These are phyloP conservation scores for Dasysyrphus albostriatus DNA, from an alignment of 2,888 invertebrate genomes.

Conservation along the genomic window DNA sequence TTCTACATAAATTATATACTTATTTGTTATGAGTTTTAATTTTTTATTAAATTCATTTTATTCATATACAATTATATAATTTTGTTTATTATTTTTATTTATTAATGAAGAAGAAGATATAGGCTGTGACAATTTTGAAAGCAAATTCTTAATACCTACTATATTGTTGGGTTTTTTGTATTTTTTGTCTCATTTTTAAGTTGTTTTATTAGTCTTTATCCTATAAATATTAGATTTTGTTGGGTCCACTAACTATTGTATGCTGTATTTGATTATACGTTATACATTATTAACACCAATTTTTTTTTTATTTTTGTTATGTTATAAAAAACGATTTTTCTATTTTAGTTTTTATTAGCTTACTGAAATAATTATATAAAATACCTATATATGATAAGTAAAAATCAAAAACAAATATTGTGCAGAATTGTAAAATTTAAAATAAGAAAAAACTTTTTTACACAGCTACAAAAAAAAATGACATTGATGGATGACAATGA, in stretches of 20 bases:
- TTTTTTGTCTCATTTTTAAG: neutral
- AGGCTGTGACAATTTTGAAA: slow-evolving; percentile 61
- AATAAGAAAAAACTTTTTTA: neutral
- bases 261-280: slow-evolving; percentile 53
- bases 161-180: slow-evolving; percentile 7
- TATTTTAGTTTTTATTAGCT: slow-evolving; percentile 19
- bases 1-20: neutral
- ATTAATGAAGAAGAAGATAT: slow-evolving; percentile 42
- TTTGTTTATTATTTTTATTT: neutral
- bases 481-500: slow-evolving; percentile 17
- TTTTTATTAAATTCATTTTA: neutral
- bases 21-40: slow-evolving; percentile 16
- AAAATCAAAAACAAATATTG: slow-evolving; percentile 68
- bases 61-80: slow-evolving; percentile 17
- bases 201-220: slow-evolving; percentile 33
- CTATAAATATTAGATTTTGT: slow-evolving; percentile 33
- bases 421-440: slow-evolving; percentile 39
- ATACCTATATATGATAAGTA: slow-evolving; percentile 22
- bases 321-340: slow-evolving; percentile 25
- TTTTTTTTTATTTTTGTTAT: slow-evolving; percentile 26
- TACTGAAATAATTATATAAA: slow-evolving; percentile 58
- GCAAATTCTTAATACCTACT: slow-evolving; percentile 52
- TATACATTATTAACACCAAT: slow-evolving; percentile 48
- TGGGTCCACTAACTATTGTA: slow-evolving; percentile 68
- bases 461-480: neutral